Evolutionary conservation across 1,140 invertebrate species (phyloP).

Genomic region (Phortica variegata): DNA sequence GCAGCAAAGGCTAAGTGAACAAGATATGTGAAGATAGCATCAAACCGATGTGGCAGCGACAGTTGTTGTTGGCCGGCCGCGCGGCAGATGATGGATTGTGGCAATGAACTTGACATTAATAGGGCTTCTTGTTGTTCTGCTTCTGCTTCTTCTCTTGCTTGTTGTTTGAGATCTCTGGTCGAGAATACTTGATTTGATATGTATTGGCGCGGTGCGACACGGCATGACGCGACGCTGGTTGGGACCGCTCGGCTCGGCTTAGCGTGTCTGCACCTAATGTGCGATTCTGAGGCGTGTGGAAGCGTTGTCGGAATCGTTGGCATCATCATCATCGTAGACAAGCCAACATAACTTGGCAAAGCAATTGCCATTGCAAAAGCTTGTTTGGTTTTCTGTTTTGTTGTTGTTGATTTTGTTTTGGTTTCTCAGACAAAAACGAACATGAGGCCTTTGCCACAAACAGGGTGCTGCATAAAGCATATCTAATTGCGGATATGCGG

Average conservation of each 20-base stretch:
- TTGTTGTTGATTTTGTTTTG: no score
- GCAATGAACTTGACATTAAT: slow-evolving; percentile 56
- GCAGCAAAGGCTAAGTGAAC: no score
- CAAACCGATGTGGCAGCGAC: no score
- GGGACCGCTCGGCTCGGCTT: not conserved
- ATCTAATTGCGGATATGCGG: slow-evolving; percentile 16
- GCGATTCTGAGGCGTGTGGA: no score
- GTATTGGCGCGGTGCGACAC: no score
- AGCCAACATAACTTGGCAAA: not conserved
- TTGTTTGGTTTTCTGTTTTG: no score
- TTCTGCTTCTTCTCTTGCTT: slow-evolving; percentile 8
- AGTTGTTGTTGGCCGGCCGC: slow-evolving; percentile 1
- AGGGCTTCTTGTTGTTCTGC: slow-evolving; percentile 29
- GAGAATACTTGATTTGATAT: no score
- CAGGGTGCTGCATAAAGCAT: slow-evolving; percentile 13
- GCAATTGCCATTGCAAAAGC: not conserved
- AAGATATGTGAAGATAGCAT: no score
- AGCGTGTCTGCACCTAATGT: slow-evolving; percentile 19
- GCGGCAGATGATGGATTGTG: slow-evolving; percentile 28
- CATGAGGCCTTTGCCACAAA: not conserved
- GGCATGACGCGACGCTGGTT: no score
- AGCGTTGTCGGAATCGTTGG: not conserved
- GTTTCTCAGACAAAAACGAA: slow-evolving; percentile 18
- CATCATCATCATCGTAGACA: slow-evolving; percentile 1
- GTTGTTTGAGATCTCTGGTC: no score